Conservation (phyloP, 2,113 vertebrate species). For the Paradoxurus hermaphroditus region DNA sequence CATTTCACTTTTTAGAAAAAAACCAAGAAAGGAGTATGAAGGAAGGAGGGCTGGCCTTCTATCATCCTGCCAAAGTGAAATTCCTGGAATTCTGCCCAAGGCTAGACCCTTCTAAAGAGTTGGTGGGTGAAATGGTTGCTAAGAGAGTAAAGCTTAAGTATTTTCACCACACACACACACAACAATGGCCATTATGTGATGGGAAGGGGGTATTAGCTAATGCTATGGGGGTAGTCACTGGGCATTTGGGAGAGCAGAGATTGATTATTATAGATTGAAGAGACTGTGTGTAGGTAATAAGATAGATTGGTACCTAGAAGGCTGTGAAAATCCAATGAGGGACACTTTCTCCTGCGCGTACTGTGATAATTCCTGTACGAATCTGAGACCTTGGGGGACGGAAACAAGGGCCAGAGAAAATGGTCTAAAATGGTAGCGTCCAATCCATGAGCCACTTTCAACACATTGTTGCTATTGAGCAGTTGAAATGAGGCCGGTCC, state of each 20-base stretch:
- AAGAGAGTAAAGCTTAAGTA: neutral
- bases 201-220: neutral
- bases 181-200: neutral
- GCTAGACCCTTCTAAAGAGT: neutral
- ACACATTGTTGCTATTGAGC: neutral
- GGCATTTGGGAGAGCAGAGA: neutral
- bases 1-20: conserved; percentile 37
- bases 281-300: neutral
- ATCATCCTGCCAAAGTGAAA: neutral
- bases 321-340: neutral
- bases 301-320: neutral
- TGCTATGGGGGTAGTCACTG: neutral
- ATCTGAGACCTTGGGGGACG: neutral
- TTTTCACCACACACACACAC: neutral
- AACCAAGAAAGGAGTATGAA: neutral
- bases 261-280: neutral
- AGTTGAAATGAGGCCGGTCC: neutral
- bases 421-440: neutral
- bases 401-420: neutral
- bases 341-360: neutral
- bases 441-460: neutral
- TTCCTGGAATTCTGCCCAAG: neutral
- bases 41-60: neutral
- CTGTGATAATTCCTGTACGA: neutral
- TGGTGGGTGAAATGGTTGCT: neutral